Evolutionary conservation across 2,113 vertebrate species (phyloP), one percentile per base, ranked within the genome.

Genomic region (Oreochromis spilurus): DNA sequence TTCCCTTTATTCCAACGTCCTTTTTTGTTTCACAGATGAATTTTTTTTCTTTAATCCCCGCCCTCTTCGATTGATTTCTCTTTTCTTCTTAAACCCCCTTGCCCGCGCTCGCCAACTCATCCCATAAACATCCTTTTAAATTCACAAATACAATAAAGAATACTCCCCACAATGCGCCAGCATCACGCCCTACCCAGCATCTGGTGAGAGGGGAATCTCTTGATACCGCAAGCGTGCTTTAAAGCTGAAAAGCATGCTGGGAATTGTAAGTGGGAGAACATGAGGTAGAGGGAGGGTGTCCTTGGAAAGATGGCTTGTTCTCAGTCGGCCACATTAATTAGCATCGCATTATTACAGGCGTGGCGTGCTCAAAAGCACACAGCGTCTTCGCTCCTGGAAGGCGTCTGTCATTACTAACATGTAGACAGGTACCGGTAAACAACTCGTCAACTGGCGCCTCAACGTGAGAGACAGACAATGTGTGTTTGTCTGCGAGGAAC

Each of bases 281-380:
- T 84, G 94, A 89, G 90, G 88, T 45, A 45, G 88, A 91, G 93
- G 90, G 93, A 93, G 91, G 88, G 86, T 89, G 95, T 96, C 95
- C 95, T 96, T 95, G 94, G 93, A 90, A 95, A 91, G 92, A 89
- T 88, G 90, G 93, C 91, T 93, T 95, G 89, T 94, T 95, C 88
- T 92, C 91, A 89, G 91, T 91, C 85, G 79, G 81, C 92, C 89
- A 91, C 86, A 84, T 91, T 94, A 93, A 95, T 95, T 95, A 95
- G 91, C 95, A 94, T 94, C 87, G 87, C 84, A 92, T 94, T 93
- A 93, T 95, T 94, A 94, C 78, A 84, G 90, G 45, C 79, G 40
- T 72, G 84, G 86, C 24, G 85, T 60, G 91, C 89, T 93, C 82
- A 79, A 92, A 91, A 83, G 81, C 87, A 92, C 78, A 34, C 84